These are phyloP conservation scores for Hyaena hyaena DNA, from an alignment of 2,113 vertebrate species.

Conservation along the genomic window DNA sequence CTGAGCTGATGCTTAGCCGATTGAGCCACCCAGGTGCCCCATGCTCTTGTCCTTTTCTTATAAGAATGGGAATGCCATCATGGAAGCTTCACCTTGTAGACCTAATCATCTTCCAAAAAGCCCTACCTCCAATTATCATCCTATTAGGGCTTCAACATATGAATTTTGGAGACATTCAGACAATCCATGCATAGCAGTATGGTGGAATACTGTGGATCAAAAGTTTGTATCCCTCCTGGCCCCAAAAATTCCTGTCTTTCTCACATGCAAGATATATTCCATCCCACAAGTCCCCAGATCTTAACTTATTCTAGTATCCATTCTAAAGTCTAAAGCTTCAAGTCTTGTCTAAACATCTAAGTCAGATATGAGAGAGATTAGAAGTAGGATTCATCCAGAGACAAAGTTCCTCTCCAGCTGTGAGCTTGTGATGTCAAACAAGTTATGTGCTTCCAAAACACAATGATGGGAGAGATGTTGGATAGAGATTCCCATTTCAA, in stretches of 20 bases:
- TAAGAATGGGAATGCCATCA: not conserved
- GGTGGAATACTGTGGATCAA: not conserved
- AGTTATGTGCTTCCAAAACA: not conserved
- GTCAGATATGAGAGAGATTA: not conserved
- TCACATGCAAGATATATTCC: not conserved
- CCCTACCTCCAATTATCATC: not conserved
- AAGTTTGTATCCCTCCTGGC: not conserved
- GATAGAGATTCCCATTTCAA: not conserved
- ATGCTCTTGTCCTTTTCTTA: not conserved
- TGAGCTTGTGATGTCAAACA: not conserved
- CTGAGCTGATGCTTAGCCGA: no score
- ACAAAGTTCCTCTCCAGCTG: not conserved
- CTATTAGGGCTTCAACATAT: not conserved
- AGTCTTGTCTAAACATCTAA: not conserved
- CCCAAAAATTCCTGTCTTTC: not conserved
- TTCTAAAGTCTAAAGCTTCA: not conserved
- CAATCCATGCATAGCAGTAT: not conserved
- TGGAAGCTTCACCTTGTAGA: not conserved
- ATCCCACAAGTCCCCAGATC: not conserved
- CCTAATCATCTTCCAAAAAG: not conserved
- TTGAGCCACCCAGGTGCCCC: no score
- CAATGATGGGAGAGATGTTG: not conserved
- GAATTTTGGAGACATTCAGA: not conserved
- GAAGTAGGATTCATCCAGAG: not conserved
- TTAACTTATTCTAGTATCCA: not conserved